Evolutionary conservation across 1,140 invertebrate species (phyloP).

Genomic region (Eurosta solidaginis): DNA sequence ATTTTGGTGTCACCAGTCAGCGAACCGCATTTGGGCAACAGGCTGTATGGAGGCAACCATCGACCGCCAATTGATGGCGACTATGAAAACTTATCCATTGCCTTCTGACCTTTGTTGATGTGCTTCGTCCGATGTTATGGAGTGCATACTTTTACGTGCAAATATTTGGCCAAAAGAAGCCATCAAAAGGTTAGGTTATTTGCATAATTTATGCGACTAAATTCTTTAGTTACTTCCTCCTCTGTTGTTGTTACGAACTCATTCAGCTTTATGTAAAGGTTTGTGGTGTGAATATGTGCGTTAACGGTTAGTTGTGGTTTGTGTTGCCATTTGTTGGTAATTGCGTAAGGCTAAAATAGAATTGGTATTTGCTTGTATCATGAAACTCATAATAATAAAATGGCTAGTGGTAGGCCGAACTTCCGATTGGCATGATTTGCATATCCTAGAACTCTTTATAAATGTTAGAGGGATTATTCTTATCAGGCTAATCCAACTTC

Average conservation of each 20-base stretch:
- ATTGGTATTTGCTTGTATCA: constrained; percentile 24
- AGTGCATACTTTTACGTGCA: constrained; percentile 6
- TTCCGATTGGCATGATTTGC: not conserved
- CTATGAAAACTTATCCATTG: not conserved
- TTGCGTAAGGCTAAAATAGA: not conserved
- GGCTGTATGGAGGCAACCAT: not conserved
- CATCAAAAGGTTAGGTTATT: constrained; percentile 26
- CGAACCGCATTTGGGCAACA: not conserved
- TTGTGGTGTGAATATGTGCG: not conserved
- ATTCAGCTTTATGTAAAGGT: constrained; percentile 14
- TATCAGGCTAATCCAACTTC: too few relatives aligned
- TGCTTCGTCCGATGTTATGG: not conserved
- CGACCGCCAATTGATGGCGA: too few relatives aligned
- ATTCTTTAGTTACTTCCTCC: constrained; percentile 1
- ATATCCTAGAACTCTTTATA: not conserved
- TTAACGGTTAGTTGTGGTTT: constrained; percentile 25
- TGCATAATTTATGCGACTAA: constrained; percentile 28
- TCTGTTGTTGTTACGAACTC: not conserved
- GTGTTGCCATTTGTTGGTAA: constrained; percentile 20
- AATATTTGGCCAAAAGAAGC: constrained; percentile 27
- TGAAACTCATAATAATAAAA: constrained; percentile 24
- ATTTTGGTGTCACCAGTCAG: not conserved
- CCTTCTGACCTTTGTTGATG: not conserved
- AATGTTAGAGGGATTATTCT: too few relatives aligned
- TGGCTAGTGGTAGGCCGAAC: not conserved